Conservation (phyloP, 2,797 vertebrate species). For the Tenualosa thibaudeaui region DNA sequence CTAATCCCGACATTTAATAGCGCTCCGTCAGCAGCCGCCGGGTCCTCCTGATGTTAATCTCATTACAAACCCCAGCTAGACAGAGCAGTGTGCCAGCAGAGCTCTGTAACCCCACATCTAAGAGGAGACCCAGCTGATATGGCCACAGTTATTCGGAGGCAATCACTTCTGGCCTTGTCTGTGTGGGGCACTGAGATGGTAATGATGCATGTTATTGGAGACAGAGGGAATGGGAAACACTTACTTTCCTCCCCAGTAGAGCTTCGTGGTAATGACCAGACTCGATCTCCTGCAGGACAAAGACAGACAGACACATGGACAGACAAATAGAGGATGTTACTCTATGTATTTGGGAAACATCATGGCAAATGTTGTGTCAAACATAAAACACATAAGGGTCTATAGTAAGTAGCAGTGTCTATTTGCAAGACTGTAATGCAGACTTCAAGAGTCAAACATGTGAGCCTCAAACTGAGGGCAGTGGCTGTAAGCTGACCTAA, state of each 20-base stretch:
- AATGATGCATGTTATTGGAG: neutral
- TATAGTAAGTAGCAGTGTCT: neutral
- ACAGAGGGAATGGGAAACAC: slow-evolving; percentile 52
- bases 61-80: neutral
- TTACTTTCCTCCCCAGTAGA: slow-evolving; percentile 99
- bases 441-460: neutral
- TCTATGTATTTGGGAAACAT: neutral
- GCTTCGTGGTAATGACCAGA: slow-evolving; percentile 96
- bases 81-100: neutral
- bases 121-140: too few relatives aligned
- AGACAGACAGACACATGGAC: neutral
- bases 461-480: neutral
- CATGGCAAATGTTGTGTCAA: too few relatives aligned
- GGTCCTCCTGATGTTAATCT: neutral
- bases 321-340: slow-evolving; percentile 31
- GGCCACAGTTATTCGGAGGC: too few relatives aligned
- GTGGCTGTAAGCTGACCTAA: neutral
- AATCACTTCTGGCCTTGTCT: too few relatives aligned
- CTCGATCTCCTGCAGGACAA: slow-evolving; percentile 86
- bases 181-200: too few relatives aligned
- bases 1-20: neutral
- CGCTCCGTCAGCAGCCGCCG: neutral
- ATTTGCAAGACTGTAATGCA: neutral
- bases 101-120: neutral
- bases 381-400: neutral